Evolutionary conservation across 2,113 vertebrate species (phyloP), one percentile per base, ranked within the genome.

Genomic region (Barbus barbus): DNA sequence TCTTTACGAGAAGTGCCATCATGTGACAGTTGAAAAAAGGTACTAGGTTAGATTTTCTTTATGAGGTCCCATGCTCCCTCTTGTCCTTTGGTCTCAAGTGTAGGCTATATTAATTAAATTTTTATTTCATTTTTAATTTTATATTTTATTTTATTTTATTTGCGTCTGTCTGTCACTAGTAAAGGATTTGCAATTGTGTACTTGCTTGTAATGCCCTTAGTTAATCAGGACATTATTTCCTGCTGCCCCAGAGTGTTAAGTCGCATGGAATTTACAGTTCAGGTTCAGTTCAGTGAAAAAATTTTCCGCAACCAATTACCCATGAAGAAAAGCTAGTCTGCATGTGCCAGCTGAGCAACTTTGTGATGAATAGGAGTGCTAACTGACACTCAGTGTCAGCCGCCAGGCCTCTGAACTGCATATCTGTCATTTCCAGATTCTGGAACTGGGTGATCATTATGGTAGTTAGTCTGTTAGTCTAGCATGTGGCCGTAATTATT

Each of bases 391-490:
- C 53, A 9, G 20, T 58, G 53, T 58, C 53, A n/a, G n/a, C n/a
- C n/a, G n/a, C n/a, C n/a, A 12, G 53, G 18, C 2, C 60, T 28
- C 13, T 61, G 44, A 82, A 82, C 14, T 51, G 13, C 53, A 78
- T 28, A 46, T 76, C 36, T 65, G 1, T 46, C 51, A 7, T 75
- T 88, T 85, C 82, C 82, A 53, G 53, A 74, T 61, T 46, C 56
- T 83, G 71, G 67, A 87, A 82, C 58, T 31, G 72, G 67, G 85
- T 61, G 77, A 51, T 90, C 89, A 84, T 74, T 51, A 51, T 51
- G 48, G 5, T 16, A 48, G 46, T 48, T 48, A 51, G 48, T 18
- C 18, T 51, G 48, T 51, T 51, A 51, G 4, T 51, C 16, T 51
- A 51, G 48, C 48, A 5, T 36, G 61, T 65, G 7, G n/a, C n/a